phyloP scores from a whole-genome alignment of 2,888 invertebrate genomes.

The Pollenia amentaria region DNA sequence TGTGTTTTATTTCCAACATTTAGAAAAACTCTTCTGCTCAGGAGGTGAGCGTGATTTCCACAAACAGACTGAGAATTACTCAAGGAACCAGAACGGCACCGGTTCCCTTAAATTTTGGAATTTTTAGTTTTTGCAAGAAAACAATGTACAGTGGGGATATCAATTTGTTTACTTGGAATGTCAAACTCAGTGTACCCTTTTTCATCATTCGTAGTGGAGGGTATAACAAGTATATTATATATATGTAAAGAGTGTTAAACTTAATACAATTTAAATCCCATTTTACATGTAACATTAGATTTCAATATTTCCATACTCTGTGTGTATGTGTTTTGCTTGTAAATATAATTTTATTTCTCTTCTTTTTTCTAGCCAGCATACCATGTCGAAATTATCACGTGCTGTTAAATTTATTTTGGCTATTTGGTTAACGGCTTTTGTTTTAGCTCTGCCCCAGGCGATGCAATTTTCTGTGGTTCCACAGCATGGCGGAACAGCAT shows the following conservation, averaged over 20 bases:
- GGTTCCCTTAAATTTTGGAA: no score
- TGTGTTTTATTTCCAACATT: no score
- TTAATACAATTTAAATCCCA: not conserved
- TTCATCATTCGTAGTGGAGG: no score
- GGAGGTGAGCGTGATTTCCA: no score
- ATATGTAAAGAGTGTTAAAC: not conserved
- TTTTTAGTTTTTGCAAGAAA: no score
- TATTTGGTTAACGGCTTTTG: constrained; percentile 92
- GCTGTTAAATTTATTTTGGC: constrained; percentile 92
- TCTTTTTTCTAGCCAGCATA: constrained; percentile 86
- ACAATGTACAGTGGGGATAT: no score
- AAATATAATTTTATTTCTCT: constrained; percentile 5
- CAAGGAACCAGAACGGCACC: no score
- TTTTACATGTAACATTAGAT: constrained; percentile 6
- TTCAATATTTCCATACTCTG: constrained; percentile 21
- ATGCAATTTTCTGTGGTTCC: constrained; percentile 84
- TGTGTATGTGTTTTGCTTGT: constrained; percentile 10
- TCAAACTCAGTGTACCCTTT: no score
- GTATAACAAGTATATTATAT: no score
- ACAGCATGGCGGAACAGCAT: constrained; percentile 81
- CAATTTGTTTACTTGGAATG: no score
- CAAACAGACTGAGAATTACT: no score
- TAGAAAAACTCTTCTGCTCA: no score
- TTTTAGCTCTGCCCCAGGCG: constrained; percentile 90
- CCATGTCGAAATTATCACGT: constrained; percentile 94